Evolutionary conservation across 2,888 invertebrate species (phyloP), one percentile per base, ranked within the genome.

Genomic region (Tinea pellionella): DNA sequence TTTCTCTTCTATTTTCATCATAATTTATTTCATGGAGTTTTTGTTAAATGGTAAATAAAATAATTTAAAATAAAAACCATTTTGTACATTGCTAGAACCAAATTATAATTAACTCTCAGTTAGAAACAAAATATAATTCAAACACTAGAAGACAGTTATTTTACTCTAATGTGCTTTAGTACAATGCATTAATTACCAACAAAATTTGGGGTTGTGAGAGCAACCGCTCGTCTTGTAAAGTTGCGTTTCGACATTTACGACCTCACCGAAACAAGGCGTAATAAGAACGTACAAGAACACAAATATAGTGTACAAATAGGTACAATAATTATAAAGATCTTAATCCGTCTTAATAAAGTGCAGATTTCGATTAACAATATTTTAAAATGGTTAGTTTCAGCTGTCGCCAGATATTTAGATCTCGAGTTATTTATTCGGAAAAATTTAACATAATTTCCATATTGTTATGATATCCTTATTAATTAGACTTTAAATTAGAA

Each of bases 161-260:
- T 53, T 18, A 16, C 24, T 53, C 53, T 53, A 53, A 53, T 24
- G 53, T 53, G 53, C 18, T 73, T 70, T 70, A 71, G 68, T 70
- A 69, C 71, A 69, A 67, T 67, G 66, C 69, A 73, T 73, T 72
- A 73, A 69, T 71, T 66, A 67, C 69, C 56, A 53, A 12, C 53
- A 19, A 53, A 53, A 53, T 53, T 53, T 24, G 53, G 53, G 53
- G 53, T 53, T 18, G 53, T 24, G 24, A 53, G 53, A 67, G 69
- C 67, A 65, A 68, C 67, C 64, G 65, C 64, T 65, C 66, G 63
- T 64, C 67, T 69, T 68, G 69, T 69, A 67, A 71, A 72, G 67
- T 69, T 69, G 68, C 68, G 66, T 69, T 73, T 71, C 68, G 72
- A 73, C 70, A 65, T 72, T 69, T 66, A 72, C 67, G 68, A 69